Evolutionary conservation across 2,113 vertebrate genomes (phyloP).

Genomic region (Cinclus cinclus): DNA sequence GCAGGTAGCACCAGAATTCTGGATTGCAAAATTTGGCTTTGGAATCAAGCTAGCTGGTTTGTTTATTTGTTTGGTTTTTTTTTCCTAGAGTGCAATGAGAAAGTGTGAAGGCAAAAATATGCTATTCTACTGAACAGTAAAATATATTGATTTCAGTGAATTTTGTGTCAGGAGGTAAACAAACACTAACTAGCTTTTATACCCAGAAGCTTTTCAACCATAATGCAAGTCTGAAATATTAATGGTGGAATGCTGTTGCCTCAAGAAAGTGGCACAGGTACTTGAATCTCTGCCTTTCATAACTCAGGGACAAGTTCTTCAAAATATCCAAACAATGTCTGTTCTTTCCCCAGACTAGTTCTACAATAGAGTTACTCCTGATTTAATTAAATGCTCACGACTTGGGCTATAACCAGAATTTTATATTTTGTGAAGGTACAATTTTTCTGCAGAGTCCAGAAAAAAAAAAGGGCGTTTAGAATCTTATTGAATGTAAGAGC

Average conservation of each 20-base stretch:
- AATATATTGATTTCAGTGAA: neutral
- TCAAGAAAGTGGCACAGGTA: neutral
- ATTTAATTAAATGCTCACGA: neutral
- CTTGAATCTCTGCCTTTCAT: neutral
- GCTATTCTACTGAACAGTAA: neutral
- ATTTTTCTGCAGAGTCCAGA: neutral
- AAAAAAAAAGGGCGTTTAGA: neutral
- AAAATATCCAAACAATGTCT: neutral
- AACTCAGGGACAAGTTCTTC: neutral
- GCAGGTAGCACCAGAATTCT: neutral
- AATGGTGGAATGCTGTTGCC: neutral
- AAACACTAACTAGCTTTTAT: neutral
- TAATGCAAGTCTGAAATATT: neutral
- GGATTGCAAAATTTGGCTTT: neutral
- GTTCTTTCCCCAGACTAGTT: neutral
- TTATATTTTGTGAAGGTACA: neutral
- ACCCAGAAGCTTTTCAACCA: neutral
- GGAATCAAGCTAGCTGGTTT: neutral
- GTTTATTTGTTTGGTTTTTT: neutral
- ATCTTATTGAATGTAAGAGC: neutral
- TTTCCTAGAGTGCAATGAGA: neutral
- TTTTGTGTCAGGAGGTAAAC: neutral
- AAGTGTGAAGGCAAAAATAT: neutral
- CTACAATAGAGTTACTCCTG: neutral
- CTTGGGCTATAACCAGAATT: neutral